Base-by-base conservation (phyloP, 92 coral and sea anemone species). In the Diadumene lineata region DNA sequence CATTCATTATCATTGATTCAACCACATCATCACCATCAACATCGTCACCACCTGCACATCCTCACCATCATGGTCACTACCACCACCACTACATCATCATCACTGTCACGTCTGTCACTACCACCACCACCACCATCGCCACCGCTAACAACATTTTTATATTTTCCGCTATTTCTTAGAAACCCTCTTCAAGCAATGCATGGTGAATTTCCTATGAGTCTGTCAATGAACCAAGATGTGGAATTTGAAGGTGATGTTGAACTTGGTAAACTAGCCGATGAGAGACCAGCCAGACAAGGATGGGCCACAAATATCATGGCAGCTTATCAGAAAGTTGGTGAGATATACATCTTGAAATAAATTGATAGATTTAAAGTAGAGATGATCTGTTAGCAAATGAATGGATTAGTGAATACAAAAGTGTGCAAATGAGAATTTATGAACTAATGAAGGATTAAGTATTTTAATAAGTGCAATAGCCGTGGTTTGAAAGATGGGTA, bases 241-340 rank as follows among this genome's bases (percentile, higher is more conserved):
- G 98, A 94, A 69, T 94, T 94, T 69, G 98, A 94, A n/a, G 91
- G 92, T 18, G 98, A 94, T n/a, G 80, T 74, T 32, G 91, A 87
- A 26, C 87, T 90, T 6, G 96, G 84, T 31, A 79, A 84, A 58
- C 66, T 91, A 50, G 80, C 86, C 13, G 90, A 89, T 29, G 98
- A 85, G 7, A 86, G 81, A 61, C 78, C 82, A 13, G 88, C 80
- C 23, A 65, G 79, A 70, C 94, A 94, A 0, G 88, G 80, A 28
- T 91, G 92, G 92, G 89, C 97, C 24, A 68, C 70, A 32, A 91
- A 84, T 60, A 90, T 94, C 33, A 68, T 91, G 89, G 84, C 88
- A 9, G 83, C 84, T 28, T 74, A 67, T 17, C 77, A 88, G 25
- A 68, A 91, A 18, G 78, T 78, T 55, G 92, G 98, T 93, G 53